phyloP scores from a whole-genome alignment of 2,113 vertebrate species.

The Grammomys dolichurus region DNA sequence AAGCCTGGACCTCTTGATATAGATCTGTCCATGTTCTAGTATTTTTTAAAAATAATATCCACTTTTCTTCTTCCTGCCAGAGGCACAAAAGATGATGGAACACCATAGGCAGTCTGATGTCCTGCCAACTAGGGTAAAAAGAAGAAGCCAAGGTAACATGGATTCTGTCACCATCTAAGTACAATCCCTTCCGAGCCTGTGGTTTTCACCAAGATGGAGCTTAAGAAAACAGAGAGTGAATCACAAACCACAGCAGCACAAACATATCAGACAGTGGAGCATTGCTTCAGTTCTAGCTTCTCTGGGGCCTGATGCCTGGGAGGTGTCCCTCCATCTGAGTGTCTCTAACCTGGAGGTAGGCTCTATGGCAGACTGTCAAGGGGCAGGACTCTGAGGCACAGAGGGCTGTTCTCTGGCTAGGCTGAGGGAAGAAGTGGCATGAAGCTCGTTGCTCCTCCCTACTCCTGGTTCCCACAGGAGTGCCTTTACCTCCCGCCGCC shows the following conservation, averaged over 20 bases:
- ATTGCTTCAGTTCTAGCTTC: background rate
- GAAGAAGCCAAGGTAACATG: background rate
- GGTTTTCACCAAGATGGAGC: background rate
- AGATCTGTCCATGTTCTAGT: background rate
- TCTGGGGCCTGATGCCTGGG: background rate
- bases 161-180: background rate
- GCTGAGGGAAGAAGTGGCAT: background rate
- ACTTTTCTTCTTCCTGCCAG: constrained; percentile 1
- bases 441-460: background rate
- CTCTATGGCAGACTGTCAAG: background rate
- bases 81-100: background rate
- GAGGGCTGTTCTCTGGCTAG: background rate
- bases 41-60: background rate
- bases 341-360: background rate
- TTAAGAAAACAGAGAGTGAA: background rate
- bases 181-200: background rate
- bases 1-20: background rate
- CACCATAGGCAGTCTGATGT: background rate
- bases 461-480: fast-evolving
- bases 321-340: background rate
- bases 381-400: background rate
- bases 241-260: background rate
- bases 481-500: background rate
- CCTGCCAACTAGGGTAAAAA: background rate
- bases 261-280: background rate